Base-by-base conservation (phyloP, 2,888 invertebrate species). In the Eupithecia dodoneata region DNA sequence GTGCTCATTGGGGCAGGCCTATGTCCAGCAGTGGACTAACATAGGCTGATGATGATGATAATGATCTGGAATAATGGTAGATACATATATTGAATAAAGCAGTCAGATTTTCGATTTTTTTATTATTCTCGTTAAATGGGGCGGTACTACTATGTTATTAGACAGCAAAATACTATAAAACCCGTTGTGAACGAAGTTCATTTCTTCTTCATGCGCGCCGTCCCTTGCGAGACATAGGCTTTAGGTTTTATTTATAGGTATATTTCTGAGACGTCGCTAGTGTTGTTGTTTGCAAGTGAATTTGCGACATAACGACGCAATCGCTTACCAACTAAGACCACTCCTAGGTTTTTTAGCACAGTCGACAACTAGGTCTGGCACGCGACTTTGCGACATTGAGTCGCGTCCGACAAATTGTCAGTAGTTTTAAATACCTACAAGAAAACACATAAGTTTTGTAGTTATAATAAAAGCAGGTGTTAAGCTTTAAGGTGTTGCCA, bases 381-480 rank as follows among this genome's bases (percentile, higher is more conserved):
- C 12, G 47, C 70, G 70, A 45, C 13, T 2, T n/a, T 18, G 47
- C 70, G 70, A 45, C 13, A 6, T n/a, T 18, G 13, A 47, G 70
- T 70, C 47, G 70, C 47, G 70, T 49, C 70, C 47, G 10, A 70
- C 4, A 45, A 18, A n/a, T 47, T 5, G 6, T 30, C 70, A 13
- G 70, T 47, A 47, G 47, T 69, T 70, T 47, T 70, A 70, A 70
- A 70, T 18, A 70, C 70, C 45, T 75, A 71, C 73, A 72, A 72
- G 67, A 69, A 74, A 71, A 75, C 55, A 73, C 65, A 78, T 75
- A 73, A 55, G 55, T 72, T 77, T 77, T 73, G 55, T 71, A 73
- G 76, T 78, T 78, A 73, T 75, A 76, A 73, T 75, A 78, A n/a
- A 72, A 59, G 72, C 65, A 75, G 76, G 70, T 76, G 76, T 75